Conservation (phyloP, 2,888 invertebrate species). For the Orthosia incerta region DNA sequence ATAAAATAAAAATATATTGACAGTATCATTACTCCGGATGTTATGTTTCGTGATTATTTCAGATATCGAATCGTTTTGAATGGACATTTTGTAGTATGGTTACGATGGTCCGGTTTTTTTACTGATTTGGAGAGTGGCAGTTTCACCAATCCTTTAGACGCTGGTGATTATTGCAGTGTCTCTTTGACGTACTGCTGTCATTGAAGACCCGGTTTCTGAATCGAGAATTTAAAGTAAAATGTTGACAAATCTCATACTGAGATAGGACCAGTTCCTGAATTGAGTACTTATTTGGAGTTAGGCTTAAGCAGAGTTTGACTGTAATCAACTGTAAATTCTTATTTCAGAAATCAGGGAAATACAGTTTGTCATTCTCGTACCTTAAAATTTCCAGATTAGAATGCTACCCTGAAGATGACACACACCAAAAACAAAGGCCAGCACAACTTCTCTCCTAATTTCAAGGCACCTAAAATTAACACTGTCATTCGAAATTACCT, state of each 20-base stretch:
- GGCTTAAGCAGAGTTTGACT: too few relatives aligned
- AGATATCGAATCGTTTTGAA: constrained; percentile 3
- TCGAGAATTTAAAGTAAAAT: too few relatives aligned
- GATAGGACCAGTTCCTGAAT: too few relatives aligned
- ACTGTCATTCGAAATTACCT: constrained; percentile 59
- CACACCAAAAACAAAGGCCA: constrained; percentile 21
- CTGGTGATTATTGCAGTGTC: not conserved
- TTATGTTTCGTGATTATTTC: constrained; percentile 25
- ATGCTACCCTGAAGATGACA: not conserved
- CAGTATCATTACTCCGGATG: constrained; percentile 21
- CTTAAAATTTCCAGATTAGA: too few relatives aligned
- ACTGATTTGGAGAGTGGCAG: not conserved
- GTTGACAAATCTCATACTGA: too few relatives aligned
- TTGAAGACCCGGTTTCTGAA: not conserved
- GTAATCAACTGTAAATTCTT: too few relatives aligned
- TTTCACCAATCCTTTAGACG: not conserved
- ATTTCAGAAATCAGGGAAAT: too few relatives aligned
- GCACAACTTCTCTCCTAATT: constrained; percentile 21
- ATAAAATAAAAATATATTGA: constrained; percentile 43
- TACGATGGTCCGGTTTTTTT: not conserved
- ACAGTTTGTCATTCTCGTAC: too few relatives aligned
- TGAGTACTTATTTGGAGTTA: too few relatives aligned
- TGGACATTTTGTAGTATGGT: not conserved
- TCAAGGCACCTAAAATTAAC: constrained; percentile 38
- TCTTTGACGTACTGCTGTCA: not conserved